Base-by-base conservation (phyloP, 2,888 invertebrate genomes). In the Chelonus formosanus region DNA sequence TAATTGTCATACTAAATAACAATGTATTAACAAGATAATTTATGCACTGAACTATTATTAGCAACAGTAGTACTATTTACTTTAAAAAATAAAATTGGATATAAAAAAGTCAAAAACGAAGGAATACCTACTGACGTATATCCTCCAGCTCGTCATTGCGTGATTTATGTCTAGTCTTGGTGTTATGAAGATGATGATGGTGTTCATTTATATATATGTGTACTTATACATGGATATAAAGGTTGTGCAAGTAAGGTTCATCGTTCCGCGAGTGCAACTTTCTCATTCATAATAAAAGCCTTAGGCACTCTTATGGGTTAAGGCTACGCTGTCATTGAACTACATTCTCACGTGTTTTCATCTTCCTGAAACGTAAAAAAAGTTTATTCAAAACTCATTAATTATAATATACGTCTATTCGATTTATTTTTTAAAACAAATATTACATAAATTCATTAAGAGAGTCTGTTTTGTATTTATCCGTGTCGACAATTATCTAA, bases 311-410 rank as follows among this genome's bases (percentile, higher is more conserved):
- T 72, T 72, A 65, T 71, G 71, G 72, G 72, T 72, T 72, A 72
- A 72, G 72, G 71, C 70, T 72, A 69, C 72, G 70, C 70, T 72
- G 72, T 72, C 72, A 68, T 72, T 72, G 72, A 72, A 73, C 71
- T 70, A 73, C 70, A 73, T 73, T 73, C 70, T 67, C 72, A 71
- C 56, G 61, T 55, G 55, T 20, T 54, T 31, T 43, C 45, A 34
- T 35, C 32, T 45, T 20, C 47, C 32, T 55, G 10, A 52, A 48
- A 52, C 7, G 8, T 8, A 34, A 52, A 52, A 32, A 52, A 52
- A 32, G 5, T 7, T 20, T 20, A 20, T 20, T 20, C 2, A 20
- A 20, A 20, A 20, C 20, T 20, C 20, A 20, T 20, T 2, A 20
- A 20, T 20, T 20, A 20, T 2, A 20, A 20, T 20, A 20, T 2